phyloP scores from a whole-genome alignment of 1,140 invertebrate species.

The Drosophila busckii region DNA sequence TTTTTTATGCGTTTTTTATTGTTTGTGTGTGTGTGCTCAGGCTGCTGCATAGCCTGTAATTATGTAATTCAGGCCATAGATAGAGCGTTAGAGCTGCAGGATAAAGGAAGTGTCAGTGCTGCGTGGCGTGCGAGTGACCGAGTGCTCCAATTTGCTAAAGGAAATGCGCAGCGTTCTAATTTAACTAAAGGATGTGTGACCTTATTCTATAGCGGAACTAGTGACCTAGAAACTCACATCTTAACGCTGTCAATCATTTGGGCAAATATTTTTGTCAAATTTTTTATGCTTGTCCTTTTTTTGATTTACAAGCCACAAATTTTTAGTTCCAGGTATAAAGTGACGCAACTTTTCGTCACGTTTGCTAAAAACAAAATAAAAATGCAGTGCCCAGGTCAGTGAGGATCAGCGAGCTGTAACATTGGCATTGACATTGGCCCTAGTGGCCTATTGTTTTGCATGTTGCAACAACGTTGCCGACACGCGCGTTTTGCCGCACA shows the following conservation, averaged over 20 bases:
- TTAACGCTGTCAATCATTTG: constrained; percentile 1
- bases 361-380: too few species aligned
- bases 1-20: constrained; percentile 58
- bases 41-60: constrained; percentile 47
- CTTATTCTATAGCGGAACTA: constrained; percentile 45
- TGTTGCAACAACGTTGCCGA: constrained; percentile 24
- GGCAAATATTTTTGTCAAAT: constrained; percentile 30
- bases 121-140: constrained; percentile 31
- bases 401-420: constrained; percentile 4
- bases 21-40: constrained; percentile 27
- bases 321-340: constrained; percentile 56
- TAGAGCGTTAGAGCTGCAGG: constrained; percentile 32
- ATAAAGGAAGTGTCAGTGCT: constrained; percentile 55
- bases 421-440: constrained; percentile 13
- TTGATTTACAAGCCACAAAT: constrained; percentile 29
- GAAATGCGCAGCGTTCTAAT: constrained; percentile 3
- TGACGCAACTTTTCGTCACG: constrained; percentile 57
- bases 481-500: constrained; percentile 57
- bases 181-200: constrained; percentile 41
- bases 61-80: constrained; percentile 72
- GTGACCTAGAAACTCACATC: constrained; percentile 38
- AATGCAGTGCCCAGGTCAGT: too few species aligned
- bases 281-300: constrained; percentile 42
- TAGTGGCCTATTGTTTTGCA: constrained; percentile 34
- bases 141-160: constrained; percentile 10